A percentile compares a stretch with the other conserved stretches of the same genome.
Evolutionary conservation across 2,113 vertebrate genomes (phyloP).

Genomic region (Bos indicus): DNA sequence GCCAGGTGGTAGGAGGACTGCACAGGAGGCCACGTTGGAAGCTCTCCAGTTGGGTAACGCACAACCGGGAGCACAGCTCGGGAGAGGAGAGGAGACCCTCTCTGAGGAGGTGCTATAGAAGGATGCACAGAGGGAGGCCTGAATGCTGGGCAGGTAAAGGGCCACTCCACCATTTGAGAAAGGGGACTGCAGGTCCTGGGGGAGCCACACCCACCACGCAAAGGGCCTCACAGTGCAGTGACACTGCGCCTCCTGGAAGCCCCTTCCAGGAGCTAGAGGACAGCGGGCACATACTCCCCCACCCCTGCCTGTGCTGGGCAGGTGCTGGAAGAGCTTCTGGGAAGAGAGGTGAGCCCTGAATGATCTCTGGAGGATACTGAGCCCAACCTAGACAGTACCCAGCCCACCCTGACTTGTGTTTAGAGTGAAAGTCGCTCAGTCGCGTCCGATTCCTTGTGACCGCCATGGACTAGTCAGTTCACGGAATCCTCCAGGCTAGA

Average conservation of each 20-base stretch:
- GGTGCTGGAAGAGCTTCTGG: neutral
- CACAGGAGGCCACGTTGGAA: rapidly evolving
- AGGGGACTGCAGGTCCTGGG: too few relatives aligned
- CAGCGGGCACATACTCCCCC: neutral
- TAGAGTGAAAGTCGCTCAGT: neutral
- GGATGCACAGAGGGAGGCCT: neutral
- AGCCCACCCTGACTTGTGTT: neutral
- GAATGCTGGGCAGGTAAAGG: neutral
- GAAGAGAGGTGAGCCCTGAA: neutral
- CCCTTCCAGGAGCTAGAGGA: neutral
- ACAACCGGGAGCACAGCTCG: neutral
- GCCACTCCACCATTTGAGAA: neutral
- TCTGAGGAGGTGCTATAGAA: neutral
- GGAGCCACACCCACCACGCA: neutral
- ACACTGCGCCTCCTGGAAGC: neutral
- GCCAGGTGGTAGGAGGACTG: neutral
- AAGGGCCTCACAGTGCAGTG: neutral
- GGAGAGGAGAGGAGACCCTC: neutral
- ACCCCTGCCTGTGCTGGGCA: neutral
- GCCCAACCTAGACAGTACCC: neutral
- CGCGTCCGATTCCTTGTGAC: neutral
- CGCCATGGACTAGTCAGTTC: neutral
- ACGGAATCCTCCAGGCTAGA: neutral
- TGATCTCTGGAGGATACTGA: neutral
- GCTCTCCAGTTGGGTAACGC: neutral